Percentiles rank a stretch among this genome's conserved stretches.
Evolutionary conservation across 2,888 invertebrate species (phyloP).

Genomic region (Clivina fossor): DNA sequence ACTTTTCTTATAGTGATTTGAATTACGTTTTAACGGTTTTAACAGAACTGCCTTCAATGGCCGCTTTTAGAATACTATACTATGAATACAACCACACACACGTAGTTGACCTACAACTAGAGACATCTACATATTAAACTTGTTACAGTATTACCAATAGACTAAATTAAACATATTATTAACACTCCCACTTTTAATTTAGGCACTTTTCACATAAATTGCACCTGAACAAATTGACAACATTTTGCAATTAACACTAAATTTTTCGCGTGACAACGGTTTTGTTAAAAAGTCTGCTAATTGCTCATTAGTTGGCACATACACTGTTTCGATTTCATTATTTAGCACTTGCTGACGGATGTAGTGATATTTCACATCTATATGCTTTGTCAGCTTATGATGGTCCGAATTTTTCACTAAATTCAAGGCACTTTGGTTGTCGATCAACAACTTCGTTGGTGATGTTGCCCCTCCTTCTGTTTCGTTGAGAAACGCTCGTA

Average conservation of each 20-base stretch:
- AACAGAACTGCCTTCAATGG: too few relatives aligned
- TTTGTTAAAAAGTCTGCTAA: neutral
- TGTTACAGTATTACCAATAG: too few relatives aligned
- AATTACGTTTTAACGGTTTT: too few relatives aligned
- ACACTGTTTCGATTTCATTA: neutral
- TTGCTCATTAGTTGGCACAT: neutral
- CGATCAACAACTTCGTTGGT: neutral
- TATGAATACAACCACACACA: too few relatives aligned
- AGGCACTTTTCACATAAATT: too few relatives aligned
- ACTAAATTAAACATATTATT: too few relatives aligned
- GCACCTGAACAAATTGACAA: too few relatives aligned
- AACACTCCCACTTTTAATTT: too few relatives aligned
- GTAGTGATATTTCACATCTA: neutral
- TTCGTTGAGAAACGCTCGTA: neutral
- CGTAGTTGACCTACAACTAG: too few relatives aligned
- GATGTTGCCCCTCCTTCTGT: neutral
- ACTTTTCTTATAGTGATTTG: too few relatives aligned
- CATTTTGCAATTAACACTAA: neutral
- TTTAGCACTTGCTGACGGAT: neutral
- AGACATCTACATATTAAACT: too few relatives aligned
- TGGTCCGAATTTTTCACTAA: neutral
- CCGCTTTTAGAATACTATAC: too few relatives aligned
- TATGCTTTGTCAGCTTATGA: neutral
- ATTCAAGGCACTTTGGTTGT: neutral
- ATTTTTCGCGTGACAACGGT: constrained; percentile 5